Conservation (phyloP, 1,140 invertebrate species). For the Hylaeus volcanicus region DNA sequence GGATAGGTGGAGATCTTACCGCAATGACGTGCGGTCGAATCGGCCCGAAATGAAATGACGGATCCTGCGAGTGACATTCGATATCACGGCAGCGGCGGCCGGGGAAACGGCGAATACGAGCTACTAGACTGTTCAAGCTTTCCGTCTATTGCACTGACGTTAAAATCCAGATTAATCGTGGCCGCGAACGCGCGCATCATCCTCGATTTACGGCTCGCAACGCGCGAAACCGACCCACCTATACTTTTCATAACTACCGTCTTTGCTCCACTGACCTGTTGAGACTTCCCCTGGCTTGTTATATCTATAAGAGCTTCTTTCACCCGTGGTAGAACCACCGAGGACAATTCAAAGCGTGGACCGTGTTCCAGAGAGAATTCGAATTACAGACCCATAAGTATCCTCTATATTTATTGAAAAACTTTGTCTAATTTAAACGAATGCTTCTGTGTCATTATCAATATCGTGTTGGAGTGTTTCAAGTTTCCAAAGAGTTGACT, state of each 20-base stretch:
- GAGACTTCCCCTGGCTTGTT: background rate
- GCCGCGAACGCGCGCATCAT: conserved; percentile 50
- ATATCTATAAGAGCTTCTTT: no score
- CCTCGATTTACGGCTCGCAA: conserved; percentile 36
- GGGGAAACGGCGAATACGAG: conserved; percentile 70
- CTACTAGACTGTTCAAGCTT: conserved; percentile 61
- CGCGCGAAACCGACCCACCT: background rate
- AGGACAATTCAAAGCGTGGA: no score
- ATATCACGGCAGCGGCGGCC: conserved; percentile 77
- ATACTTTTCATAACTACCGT: background rate
- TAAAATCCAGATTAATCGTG: conserved; percentile 65
- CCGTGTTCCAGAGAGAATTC: no score
- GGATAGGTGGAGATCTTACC: conserved; percentile 78
- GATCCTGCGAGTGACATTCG: conserved; percentile 80
- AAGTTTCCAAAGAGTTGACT: no score
- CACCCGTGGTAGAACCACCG: no score
- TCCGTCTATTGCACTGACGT: conserved; percentile 64
- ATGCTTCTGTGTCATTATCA: no score
- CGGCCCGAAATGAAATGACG: conserved; percentile 78
- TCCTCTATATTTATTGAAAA: no score
- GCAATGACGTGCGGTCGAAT: conserved; percentile 81
- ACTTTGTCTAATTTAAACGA: no score
- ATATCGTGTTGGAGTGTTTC: no score
- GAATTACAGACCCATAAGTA: no score
- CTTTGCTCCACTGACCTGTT: background rate